Evolutionary conservation across 2,113 vertebrate genomes (phyloP).

Genomic region (Cochlearius cochlearius): DNA sequence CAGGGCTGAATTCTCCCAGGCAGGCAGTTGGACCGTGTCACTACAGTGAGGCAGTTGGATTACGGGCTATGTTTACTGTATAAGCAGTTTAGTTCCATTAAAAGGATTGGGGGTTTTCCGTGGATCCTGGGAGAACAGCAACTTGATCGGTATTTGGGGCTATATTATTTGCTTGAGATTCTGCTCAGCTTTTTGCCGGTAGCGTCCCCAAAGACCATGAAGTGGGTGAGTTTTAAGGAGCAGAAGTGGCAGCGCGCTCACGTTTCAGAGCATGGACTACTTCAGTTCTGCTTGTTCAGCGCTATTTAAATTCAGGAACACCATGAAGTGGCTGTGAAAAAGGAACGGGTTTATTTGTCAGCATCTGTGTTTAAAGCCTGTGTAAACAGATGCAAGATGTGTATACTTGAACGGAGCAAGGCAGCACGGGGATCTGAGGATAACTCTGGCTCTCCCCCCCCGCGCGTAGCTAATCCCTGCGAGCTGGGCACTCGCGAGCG

Average conservation of each 20-base stretch:
- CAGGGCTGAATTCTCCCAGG: not conserved
- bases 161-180: not conserved
- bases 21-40: not conserved
- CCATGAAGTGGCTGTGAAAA: not conserved
- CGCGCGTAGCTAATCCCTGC: not conserved
- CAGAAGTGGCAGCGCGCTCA: not conserved
- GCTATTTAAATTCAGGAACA: not conserved
- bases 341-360: not conserved
- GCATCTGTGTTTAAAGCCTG: not conserved
- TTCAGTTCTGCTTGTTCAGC: not conserved
- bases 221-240: not conserved
- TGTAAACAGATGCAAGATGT: not conserved
- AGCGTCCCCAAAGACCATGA: not conserved
- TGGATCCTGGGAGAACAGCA: not conserved
- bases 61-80: not conserved
- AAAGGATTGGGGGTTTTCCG: not conserved
- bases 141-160: not conserved
- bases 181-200: not conserved
- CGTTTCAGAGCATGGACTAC: not conserved
- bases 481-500: not conserved
- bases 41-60: not conserved
- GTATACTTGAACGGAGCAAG: fast-evolving
- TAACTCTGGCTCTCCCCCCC: not conserved
- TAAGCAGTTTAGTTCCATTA: not conserved
- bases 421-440: not conserved